Percentiles rank a stretch among this genome's conserved stretches.
Conservation (phyloP, 2,113 vertebrate species). For the Siniperca knerii region DNA sequence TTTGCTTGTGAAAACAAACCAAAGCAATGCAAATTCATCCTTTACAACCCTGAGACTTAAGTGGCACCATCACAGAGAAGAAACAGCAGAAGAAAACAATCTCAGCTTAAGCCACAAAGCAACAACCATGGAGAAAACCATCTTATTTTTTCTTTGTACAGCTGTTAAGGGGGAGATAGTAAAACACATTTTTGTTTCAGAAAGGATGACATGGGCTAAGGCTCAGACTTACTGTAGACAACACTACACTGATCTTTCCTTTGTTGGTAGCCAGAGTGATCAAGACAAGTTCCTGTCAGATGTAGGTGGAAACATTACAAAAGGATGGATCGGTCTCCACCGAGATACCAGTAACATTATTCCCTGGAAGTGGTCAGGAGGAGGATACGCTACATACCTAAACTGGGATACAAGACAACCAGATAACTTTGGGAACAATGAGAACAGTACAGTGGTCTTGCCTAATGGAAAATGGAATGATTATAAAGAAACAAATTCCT, state of each 20-base stretch:
- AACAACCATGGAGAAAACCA: slow-evolving; percentile 2
- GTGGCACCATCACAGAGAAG: neutral
- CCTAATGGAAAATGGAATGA: neutral
- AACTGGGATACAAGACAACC: accelerated
- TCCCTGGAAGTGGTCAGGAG: slow-evolving; percentile 50
- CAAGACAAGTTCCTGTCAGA: neutral
- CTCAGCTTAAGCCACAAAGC: neutral
- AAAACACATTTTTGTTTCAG: neutral
- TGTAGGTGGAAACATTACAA: accelerated
- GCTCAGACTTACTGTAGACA: slow-evolving; percentile 3
- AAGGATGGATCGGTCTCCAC: slow-evolving; percentile 49
- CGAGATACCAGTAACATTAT: accelerated
- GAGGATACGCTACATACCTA: neutral
- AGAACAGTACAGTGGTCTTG: accelerated
- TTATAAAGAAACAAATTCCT: accelerated
- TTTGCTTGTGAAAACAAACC: slow-evolving; percentile 30
- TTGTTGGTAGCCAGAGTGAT: neutral
- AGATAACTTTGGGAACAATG: accelerated
- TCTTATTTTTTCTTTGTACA: slow-evolving; percentile 19
- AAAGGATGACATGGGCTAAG: accelerated
- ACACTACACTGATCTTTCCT: neutral
- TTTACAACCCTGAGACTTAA: neutral
- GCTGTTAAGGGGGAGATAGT: neutral
- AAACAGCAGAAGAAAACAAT: neutral
- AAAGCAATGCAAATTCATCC: slow-evolving; percentile 25